Percentiles rank a stretch among this genome's conserved stretches.
These are phyloP conservation scores for Diorhabda sublineata DNA, from an alignment of 1,140 invertebrate genomes.

Conservation along the genomic window DNA sequence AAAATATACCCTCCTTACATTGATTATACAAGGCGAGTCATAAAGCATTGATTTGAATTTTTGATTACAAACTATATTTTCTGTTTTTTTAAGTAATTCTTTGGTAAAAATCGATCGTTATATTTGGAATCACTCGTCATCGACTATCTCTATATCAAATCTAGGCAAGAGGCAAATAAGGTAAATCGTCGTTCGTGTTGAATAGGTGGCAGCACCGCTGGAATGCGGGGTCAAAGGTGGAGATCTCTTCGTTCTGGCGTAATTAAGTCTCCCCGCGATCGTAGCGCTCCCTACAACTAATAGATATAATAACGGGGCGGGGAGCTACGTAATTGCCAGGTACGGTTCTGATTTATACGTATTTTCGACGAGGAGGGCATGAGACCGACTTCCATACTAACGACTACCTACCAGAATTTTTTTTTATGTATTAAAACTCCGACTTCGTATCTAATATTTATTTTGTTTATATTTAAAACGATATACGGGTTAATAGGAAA, in stretches of 20 bases:
- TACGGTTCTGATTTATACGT: slow-evolving; percentile 45
- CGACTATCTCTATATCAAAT: neutral
- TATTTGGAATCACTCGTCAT: neutral
- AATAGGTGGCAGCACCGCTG: slow-evolving; percentile 41
- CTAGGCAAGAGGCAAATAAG: slow-evolving; percentile 10
- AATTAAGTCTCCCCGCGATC: slow-evolving; percentile 46
- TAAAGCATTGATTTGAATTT: too few relatives aligned
- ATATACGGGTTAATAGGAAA: too few relatives aligned
- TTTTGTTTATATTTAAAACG: too few relatives aligned
- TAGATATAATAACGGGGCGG: slow-evolving; percentile 48
- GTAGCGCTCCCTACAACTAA: slow-evolving; percentile 45
- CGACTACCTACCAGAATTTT: slow-evolving; percentile 19
- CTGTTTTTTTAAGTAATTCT: neutral
- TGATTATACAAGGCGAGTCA: too few relatives aligned
- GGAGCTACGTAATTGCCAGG: slow-evolving; percentile 44
- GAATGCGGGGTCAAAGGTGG: slow-evolving; percentile 47
- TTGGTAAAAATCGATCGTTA: neutral
- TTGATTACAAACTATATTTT: too few relatives aligned
- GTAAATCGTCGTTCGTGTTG: slow-evolving; percentile 31
- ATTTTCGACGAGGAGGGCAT: slow-evolving; percentile 20
- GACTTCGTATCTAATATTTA: neutral
- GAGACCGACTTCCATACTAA: slow-evolving; percentile 20
- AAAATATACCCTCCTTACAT: too few relatives aligned
- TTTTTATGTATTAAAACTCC: neutral
- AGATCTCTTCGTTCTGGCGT: slow-evolving; percentile 42